Evolutionary conservation across 2,797 vertebrate species (phyloP).

Genomic region (Liasis olivaceus): DNA sequence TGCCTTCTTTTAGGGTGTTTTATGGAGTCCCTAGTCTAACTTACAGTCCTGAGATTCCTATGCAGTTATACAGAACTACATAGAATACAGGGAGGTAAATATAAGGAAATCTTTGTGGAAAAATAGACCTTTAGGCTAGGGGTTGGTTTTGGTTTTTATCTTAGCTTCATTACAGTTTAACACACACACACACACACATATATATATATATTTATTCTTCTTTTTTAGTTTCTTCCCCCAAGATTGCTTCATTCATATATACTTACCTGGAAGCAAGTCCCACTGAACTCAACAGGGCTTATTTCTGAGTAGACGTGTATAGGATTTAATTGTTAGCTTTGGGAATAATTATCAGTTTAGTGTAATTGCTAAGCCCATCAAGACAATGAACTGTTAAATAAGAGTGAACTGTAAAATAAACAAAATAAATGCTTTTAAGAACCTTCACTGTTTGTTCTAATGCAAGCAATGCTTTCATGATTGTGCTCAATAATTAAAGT

Average conservation of each 20-base stretch:
- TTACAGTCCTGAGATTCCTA: neutral
- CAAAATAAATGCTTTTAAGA: neutral
- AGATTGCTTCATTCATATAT: neutral
- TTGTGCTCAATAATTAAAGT: neutral
- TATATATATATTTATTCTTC: neutral
- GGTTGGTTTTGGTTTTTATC: neutral
- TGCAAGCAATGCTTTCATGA: neutral
- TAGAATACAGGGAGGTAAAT: neutral
- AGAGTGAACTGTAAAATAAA: neutral
- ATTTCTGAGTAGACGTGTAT: neutral
- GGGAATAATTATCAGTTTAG: neutral
- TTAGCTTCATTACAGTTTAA: neutral
- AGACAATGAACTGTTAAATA: neutral
- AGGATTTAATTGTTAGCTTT: neutral
- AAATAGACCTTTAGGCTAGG: neutral
- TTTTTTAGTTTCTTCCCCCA: neutral
- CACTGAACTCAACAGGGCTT: neutral
- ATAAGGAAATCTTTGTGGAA: neutral
- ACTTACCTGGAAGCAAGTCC: neutral
- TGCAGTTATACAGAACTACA: neutral
- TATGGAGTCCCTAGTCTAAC: neutral
- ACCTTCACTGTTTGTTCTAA: neutral
- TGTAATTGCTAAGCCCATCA: neutral
- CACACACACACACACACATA: no score
- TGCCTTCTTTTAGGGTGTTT: neutral